Base-by-base conservation (phyloP, 2,797 vertebrate species). In the Etheostoma nigrum region DNA sequence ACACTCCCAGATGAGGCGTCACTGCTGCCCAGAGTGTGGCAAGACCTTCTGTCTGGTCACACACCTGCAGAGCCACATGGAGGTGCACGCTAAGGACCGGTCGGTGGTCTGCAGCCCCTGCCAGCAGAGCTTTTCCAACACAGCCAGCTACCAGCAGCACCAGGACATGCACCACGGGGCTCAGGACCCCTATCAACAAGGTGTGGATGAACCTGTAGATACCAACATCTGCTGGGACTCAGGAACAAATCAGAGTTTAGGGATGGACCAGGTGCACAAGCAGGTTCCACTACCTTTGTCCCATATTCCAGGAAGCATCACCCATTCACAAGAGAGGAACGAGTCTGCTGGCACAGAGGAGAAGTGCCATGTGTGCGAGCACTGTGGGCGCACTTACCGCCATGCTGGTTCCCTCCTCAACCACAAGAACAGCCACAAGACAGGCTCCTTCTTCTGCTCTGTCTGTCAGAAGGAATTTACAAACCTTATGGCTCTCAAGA, bases 361-460 rank as follows among this genome's bases (percentile, higher is more conserved):
- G 72, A 97, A 97, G 72, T 96, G 94, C 72, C 97, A 97, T 70
- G 93, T 94, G 36, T 98, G 97, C 1, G 97, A 98, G 82, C 93
- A 96, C 64, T 98, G 97, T 0, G 97, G 96, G 6, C 95, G 96
- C 23, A 95, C 96, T 0, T 98, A 98, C 75, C 96, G 96, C 62
- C 97, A 98, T 0, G 96, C 97, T 0, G 97, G 97, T 83, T 98
- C 97, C 49, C 95, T 98, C 63, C 96, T 97, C 74, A 98, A 98
- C 89, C 97, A 98, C 91, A 97, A 97, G 71, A 97, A 97, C 94
- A 98, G 96, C 85, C 97, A 98, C 92, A 96, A 97, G 91, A 97
- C 94, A 0, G 97, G 97, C 71, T 93, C 95, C 40, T 98, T 97
- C 77, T 95, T 94, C 72, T 98, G 97, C 91, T 84, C 94, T 0